phyloP scores from a whole-genome alignment of 1,140 invertebrate species.

The Drosophila arawakana region DNA sequence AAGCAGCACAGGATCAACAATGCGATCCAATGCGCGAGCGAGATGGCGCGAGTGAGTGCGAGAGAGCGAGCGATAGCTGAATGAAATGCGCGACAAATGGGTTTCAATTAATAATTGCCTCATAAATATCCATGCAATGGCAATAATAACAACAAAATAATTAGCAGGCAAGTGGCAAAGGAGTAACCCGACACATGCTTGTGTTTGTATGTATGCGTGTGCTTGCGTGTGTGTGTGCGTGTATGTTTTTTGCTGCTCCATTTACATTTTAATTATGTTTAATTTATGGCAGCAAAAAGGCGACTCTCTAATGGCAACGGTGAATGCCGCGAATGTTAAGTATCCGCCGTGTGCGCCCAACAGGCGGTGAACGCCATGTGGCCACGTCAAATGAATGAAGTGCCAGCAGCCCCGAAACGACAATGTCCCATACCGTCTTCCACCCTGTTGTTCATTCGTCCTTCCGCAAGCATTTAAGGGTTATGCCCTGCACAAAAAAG shows the following conservation, averaged over 20 bases:
- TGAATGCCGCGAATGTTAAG: slow-evolving; percentile 34
- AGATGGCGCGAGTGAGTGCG: background rate
- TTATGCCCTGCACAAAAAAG: slow-evolving; percentile 5
- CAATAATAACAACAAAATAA: slow-evolving; percentile 19
- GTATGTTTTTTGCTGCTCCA: slow-evolving; percentile 41
- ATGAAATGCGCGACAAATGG: slow-evolving; percentile 22
- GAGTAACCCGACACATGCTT: background rate
- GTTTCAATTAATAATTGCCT: slow-evolving; percentile 19
- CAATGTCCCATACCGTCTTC: background rate
- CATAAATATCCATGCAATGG: background rate
- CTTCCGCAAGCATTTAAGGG: slow-evolving; percentile 14
- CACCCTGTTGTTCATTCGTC: too few species aligned
- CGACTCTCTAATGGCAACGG: slow-evolving; percentile 42
- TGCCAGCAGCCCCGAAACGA: background rate
- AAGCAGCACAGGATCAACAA: slow-evolving; percentile 23
- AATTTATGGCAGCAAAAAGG: slow-evolving; percentile 63
- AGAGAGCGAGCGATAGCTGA: background rate
- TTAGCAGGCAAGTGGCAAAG: slow-evolving; percentile 29
- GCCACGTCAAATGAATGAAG: slow-evolving; percentile 6
- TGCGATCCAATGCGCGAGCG: slow-evolving; percentile 2
- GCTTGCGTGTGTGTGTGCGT: background rate
- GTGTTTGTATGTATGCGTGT: background rate
- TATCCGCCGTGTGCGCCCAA: slow-evolving; percentile 28
- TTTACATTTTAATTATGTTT: slow-evolving; percentile 73
- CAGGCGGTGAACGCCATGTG: slow-evolving; percentile 10